phyloP scores from a whole-genome alignment of 2,797 vertebrate genomes.

The Peromyscus attwateri region DNA sequence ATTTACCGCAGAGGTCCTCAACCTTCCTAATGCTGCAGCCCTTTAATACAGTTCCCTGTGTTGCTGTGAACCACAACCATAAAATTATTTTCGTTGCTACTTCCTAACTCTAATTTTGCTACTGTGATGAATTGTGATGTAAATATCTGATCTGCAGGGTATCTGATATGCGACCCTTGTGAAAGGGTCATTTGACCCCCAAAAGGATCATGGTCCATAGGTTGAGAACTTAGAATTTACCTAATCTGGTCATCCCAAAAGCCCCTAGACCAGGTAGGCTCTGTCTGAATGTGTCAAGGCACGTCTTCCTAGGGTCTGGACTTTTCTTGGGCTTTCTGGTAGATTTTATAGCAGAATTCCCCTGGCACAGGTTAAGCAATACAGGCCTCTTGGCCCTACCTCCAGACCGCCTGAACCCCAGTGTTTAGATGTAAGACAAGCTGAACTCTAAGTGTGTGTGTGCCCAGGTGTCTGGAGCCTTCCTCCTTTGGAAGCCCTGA shows the following conservation, averaged over 20 bases:
- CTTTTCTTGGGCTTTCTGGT: neutral
- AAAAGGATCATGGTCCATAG: neutral
- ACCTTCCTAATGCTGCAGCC: neutral
- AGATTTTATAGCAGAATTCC: neutral
- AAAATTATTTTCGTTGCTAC: neutral
- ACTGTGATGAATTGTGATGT: neutral
- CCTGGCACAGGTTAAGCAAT: neutral
- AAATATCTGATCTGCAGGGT: neutral
- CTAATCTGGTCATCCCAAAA: neutral
- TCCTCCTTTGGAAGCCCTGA: neutral
- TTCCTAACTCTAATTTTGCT: neutral
- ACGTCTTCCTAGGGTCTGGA: neutral
- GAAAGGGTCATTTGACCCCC: neutral
- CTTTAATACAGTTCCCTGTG: neutral
- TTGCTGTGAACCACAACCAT: neutral
- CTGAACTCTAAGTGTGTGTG: neutral
- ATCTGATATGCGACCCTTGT: no score
- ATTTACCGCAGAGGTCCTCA: neutral
- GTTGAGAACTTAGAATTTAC: neutral
- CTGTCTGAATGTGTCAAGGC: neutral
- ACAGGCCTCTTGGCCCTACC: rapidly evolving
- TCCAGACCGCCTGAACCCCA: neutral
- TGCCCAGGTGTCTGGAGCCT: neutral
- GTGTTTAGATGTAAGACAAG: neutral
- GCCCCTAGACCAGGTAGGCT: neutral